Evolutionary conservation across 2,113 vertebrate species (phyloP).

Genomic region (Fregetta grallaria): DNA sequence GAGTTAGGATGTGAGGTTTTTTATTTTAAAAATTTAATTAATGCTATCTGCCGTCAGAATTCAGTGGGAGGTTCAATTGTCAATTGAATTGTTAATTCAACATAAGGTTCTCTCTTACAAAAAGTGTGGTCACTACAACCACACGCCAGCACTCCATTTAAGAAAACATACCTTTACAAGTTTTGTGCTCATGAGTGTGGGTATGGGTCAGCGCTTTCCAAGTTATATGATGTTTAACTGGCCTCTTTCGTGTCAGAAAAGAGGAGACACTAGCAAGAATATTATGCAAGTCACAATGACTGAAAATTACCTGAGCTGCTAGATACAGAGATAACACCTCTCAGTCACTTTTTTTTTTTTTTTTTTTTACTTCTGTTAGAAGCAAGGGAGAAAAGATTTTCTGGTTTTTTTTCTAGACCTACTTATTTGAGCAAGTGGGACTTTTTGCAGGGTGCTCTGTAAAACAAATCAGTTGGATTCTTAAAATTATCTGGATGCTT

Average conservation of each 20-base stretch:
- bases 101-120: neutral
- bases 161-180: neutral
- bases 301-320: neutral
- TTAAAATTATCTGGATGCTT: neutral
- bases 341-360: neutral
- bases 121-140: neutral
- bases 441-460: neutral
- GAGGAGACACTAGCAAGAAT: neutral
- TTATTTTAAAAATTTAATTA: neutral
- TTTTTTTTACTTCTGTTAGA: neutral
- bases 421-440: neutral
- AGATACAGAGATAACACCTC: neutral
- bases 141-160: neutral
- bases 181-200: neutral
- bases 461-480: neutral
- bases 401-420: neutral
- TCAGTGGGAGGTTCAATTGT: neutral
- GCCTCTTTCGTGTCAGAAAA: neutral
- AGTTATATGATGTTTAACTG: neutral
- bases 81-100: neutral
- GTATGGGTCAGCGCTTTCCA: neutral
- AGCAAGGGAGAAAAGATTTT: neutral
- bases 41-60: neutral
- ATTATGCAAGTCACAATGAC: neutral
- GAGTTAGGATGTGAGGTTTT: neutral